These are phyloP conservation scores for Batillaria attramentaria DNA, from an alignment of 1,140 invertebrate species.

Conservation along the genomic window DNA sequence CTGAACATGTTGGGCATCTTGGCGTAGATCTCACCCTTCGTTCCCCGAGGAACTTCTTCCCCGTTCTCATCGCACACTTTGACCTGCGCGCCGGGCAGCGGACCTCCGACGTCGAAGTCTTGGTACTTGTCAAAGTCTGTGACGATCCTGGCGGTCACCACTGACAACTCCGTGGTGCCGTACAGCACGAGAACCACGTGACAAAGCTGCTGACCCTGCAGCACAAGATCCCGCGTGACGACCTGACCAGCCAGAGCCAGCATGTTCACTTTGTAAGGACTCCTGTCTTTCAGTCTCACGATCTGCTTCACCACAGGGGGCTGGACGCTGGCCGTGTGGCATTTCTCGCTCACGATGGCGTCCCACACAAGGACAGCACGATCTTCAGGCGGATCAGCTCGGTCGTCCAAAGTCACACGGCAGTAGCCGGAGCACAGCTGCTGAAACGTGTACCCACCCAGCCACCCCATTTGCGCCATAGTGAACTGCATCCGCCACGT, in stretches of 20 bases:
- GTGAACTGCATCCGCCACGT: not conserved
- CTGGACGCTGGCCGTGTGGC: not conserved
- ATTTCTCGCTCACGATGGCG: not conserved
- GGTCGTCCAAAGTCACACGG: not conserved
- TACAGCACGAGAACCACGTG: not conserved
- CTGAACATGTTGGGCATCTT: not conserved
- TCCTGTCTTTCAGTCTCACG: not conserved
- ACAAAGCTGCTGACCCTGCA: not conserved
- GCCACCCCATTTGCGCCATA: conserved; percentile 4
- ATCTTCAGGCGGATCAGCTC: not conserved
- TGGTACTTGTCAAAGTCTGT: not conserved
- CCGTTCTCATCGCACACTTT: not conserved
- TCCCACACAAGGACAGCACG: not conserved
- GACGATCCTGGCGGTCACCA: not conserved
- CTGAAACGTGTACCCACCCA: not conserved
- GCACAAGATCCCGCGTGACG: not conserved
- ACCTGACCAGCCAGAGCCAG: not conserved
- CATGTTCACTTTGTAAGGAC: not conserved
- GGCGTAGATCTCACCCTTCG: conserved; percentile 3
- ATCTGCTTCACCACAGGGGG: not conserved
- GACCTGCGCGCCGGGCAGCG: not conserved
- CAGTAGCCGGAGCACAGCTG: not conserved
- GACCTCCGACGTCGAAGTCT: not conserved
- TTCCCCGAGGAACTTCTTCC: not conserved
- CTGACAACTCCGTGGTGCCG: not conserved